A percentile compares a stretch with the other conserved stretches of the same genome.
Evolutionary conservation across 53 echinoderm and acorn worm species (phyloP).

Genomic region (Echinometra lucunter): DNA sequence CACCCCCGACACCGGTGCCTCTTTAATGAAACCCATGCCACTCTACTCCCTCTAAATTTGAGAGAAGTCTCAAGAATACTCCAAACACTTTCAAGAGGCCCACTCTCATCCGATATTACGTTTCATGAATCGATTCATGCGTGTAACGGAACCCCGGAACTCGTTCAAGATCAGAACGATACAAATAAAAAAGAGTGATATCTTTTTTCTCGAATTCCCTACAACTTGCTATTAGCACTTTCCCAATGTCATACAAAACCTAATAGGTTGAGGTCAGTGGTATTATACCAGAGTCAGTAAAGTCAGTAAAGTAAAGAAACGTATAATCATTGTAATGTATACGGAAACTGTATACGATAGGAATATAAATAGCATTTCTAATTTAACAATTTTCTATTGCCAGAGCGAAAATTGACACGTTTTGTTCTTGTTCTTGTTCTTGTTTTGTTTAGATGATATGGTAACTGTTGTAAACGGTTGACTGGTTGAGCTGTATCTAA

Average conservation of each 20-base stretch:
- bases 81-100: neutral
- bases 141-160: neutral
- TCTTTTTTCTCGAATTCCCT: neutral
- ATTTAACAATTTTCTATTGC: neutral
- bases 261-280: neutral
- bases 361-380: neutral
- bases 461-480: neutral
- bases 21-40: no score
- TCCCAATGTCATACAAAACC: neutral
- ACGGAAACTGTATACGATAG: neutral
- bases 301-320: no score
- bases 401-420: neutral
- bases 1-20: no score
- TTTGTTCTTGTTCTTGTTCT: no score
- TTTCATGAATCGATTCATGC: conserved; percentile 7
- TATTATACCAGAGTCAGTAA: neutral
- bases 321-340: neutral
- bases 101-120: neutral
- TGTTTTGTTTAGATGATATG: neutral
- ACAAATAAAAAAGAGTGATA: neutral
- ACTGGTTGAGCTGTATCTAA: neutral
- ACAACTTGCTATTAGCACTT: neutral
- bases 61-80: neutral
- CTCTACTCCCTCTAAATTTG: neutral
- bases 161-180: neutral